Percentiles rank a stretch among this genome's conserved stretches.
phyloP scores from a whole-genome alignment of 2,113 vertebrate genomes.

The Grammomys dolichurus region DNA sequence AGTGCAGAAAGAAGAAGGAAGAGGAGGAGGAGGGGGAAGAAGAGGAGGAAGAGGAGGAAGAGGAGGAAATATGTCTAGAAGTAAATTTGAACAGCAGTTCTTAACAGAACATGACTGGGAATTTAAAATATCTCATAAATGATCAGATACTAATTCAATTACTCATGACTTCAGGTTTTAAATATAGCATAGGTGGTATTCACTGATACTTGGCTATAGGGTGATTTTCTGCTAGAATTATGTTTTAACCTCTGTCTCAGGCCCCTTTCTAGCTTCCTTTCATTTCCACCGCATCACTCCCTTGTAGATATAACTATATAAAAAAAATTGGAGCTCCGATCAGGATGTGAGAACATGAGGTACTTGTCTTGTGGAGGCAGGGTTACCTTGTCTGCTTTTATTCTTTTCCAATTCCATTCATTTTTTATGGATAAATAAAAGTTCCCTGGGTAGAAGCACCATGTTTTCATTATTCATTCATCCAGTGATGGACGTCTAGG shows the following conservation, averaged over 20 bases:
- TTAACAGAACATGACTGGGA: neutral
- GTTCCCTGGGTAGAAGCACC: neutral
- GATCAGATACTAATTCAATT: neutral
- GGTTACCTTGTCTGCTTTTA: neutral
- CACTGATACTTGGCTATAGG: neutral
- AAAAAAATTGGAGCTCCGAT: no score
- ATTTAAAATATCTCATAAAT: neutral
- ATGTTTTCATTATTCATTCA: neutral
- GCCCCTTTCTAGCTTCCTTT: neutral
- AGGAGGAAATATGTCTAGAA: neutral
- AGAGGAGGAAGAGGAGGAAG: no score
- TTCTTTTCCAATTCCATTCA: neutral
- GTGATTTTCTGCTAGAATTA: neutral
- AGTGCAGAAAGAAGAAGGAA: no score
- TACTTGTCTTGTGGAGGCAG: neutral
- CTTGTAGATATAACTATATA: neutral
- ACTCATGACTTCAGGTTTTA: neutral
- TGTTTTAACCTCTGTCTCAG: neutral
- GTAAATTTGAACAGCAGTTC: neutral
- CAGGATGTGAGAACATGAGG: neutral
- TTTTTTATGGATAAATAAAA: neutral
- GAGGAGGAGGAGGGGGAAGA: no score
- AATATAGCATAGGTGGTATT: neutral
- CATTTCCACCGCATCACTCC: neutral
- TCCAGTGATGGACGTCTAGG: neutral